Conservation (phyloP, 2,797 vertebrate genomes). For the Distichodus sexfasciatus region DNA sequence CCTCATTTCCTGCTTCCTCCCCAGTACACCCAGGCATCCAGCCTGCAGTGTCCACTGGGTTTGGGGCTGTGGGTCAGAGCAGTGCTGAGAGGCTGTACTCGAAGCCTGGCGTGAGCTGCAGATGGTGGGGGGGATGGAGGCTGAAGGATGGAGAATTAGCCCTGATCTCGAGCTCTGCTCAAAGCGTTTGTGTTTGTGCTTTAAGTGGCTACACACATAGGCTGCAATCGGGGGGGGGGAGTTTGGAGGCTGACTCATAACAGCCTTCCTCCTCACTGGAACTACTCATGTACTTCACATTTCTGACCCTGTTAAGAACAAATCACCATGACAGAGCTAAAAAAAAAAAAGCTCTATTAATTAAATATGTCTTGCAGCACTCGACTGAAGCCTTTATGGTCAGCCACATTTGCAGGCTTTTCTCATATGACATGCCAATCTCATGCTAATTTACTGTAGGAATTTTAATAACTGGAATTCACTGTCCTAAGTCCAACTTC, state of each 20-base stretch:
- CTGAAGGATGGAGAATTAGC: constrained; percentile 8
- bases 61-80: constrained; percentile 23
- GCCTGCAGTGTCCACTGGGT: constrained; percentile 13
- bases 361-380: constrained; percentile 6
- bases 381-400: neutral
- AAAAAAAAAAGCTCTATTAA: neutral
- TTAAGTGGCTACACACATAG: neutral
- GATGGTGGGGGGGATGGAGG: no score
- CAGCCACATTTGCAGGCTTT: neutral
- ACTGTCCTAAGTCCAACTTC: no score
- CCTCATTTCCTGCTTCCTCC: neutral
- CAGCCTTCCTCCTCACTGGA: neutral
- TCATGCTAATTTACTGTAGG: neutral
- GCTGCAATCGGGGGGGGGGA: neutral
- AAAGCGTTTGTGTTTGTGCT: no score
- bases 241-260: constrained; percentile 7
- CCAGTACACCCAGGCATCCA: neutral
- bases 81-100: constrained; percentile 13
- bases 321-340: constrained; percentile 4
- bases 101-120: constrained; percentile 16
- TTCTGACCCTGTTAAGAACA: neutral
- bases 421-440: neutral
- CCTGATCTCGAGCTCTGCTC: neutral
- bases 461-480: no score
- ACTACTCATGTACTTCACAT: neutral